Evolutionary conservation across 2,888 invertebrate genomes (phyloP).

Genomic region (Scaptomyza parva): DNA sequence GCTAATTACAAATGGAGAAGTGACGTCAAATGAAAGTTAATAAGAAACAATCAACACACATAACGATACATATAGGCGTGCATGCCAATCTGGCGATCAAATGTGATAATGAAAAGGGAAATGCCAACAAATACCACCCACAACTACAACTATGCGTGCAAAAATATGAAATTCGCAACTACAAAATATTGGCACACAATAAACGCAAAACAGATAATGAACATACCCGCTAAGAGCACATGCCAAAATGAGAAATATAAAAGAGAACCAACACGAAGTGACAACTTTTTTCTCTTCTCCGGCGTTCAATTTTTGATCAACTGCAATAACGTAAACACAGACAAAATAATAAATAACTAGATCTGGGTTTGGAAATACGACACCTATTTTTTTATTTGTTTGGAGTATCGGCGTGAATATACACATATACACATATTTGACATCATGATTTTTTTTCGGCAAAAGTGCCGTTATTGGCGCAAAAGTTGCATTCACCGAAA

Average conservation of each 20-base stretch:
- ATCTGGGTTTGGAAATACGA: neutral
- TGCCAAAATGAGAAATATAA: slow-evolving; percentile 12
- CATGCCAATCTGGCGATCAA: slow-evolving; percentile 42
- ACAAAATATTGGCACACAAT: slow-evolving; percentile 27
- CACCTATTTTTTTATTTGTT: slow-evolving; percentile 7
- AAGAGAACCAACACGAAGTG: slow-evolving; percentile 5
- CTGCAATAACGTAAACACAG: neutral
- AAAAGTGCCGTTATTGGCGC: slow-evolving; percentile 11
- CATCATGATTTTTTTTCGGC: slow-evolving; percentile 4
- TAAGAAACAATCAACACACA: slow-evolving; percentile 5
- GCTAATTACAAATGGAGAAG: slow-evolving; percentile 6
- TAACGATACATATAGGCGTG: neutral
- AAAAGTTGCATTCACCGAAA: neutral
- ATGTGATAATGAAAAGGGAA: slow-evolving; percentile 50
- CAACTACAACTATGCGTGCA: slow-evolving; percentile 39
- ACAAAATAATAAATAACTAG: neutral
- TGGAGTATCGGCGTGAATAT: neutral
- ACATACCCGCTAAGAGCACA: slow-evolving; percentile 14
- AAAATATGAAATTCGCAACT: slow-evolving; percentile 41
- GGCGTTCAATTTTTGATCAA: neutral
- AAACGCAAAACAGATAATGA: slow-evolving; percentile 27
- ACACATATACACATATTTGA: neutral
- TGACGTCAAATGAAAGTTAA: slow-evolving; percentile 4
- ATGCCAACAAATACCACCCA: slow-evolving; percentile 28
- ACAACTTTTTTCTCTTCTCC: slow-evolving; percentile 12